Conservation (phyloP, 2,888 invertebrate species). For the Opisthograptis luteolata region DNA sequence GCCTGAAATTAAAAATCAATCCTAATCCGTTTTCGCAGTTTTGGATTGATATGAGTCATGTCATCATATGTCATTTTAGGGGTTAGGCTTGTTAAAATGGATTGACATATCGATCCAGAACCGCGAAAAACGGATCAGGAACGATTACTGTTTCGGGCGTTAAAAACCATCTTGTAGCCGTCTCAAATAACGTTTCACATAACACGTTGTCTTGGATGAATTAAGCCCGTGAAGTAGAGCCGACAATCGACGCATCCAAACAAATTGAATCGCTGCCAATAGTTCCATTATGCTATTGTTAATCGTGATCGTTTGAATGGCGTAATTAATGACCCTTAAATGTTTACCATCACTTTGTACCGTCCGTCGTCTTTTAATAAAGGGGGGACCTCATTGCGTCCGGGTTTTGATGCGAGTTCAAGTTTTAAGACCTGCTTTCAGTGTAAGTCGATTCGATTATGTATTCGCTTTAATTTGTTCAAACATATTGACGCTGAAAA, state of each 20-base stretch:
- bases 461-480: too few relatives aligned
- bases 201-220: background rate
- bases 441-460: too few relatives aligned
- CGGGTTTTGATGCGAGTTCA: background rate
- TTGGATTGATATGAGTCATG: too few relatives aligned
- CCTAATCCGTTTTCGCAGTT: too few relatives aligned
- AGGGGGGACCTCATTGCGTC: background rate
- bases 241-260: background rate
- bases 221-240: background rate
- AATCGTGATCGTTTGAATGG: background rate
- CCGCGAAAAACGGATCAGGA: too few relatives aligned
- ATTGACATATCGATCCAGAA: too few relatives aligned
- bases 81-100: too few relatives aligned
- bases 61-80: too few relatives aligned
- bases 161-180: too few relatives aligned
- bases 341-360: slow-evolving; percentile 1
- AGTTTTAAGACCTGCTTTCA: background rate
- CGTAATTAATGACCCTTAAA: slow-evolving; percentile 1
- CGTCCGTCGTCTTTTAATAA: background rate
- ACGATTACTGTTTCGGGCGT: too few relatives aligned
- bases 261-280: slow-evolving; percentile 3
- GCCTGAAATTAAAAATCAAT: too few relatives aligned
- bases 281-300: background rate
- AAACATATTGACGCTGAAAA: too few relatives aligned
- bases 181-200: background rate